Evolutionary conservation across 2,888 invertebrate genomes (phyloP).

Genomic region (Epirrhoe tristata): DNA sequence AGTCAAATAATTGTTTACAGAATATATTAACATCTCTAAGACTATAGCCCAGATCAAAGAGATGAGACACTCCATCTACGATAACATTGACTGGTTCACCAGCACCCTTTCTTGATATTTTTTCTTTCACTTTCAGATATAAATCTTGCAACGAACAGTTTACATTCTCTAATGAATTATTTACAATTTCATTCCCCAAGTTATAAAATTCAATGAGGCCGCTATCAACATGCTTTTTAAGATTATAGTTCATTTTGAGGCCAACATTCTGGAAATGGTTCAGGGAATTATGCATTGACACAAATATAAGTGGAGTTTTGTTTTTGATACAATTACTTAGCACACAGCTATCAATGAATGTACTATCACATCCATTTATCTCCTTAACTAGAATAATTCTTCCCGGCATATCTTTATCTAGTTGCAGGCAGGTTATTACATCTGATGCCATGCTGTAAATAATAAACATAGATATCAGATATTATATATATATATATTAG

Average conservation of each 20-base stretch:
- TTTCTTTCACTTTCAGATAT: constrained; percentile 69
- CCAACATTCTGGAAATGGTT: constrained; percentile 91
- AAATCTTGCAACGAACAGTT: constrained; percentile 68
- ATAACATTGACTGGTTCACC: constrained; percentile 83
- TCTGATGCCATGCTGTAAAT: constrained; percentile 86
- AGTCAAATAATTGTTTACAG: constrained; percentile 74
- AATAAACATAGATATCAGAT: constrained; percentile 14
- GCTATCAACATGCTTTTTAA: constrained; percentile 77
- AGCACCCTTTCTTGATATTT: constrained; percentile 65
- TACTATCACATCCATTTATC: constrained; percentile 89
- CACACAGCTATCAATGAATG: constrained; percentile 89
- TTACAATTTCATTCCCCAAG: constrained; percentile 61
- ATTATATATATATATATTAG: neutral
- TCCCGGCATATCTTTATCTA: constrained; percentile 84
- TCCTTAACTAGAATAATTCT: constrained; percentile 89
- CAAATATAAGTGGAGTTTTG: constrained; percentile 85
- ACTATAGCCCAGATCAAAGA: constrained; percentile 87
- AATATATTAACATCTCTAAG: constrained; percentile 81
- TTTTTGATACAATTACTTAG: constrained; percentile 87
- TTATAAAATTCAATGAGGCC: constrained; percentile 67
- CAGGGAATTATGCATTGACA: constrained; percentile 89
- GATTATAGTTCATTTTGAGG: constrained; percentile 90
- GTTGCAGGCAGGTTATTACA: constrained; percentile 87
- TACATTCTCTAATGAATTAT: constrained; percentile 54
- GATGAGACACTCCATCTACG: constrained; percentile 90